Evolutionary conservation across 2,888 invertebrate genomes (phyloP), one percentile per base, ranked within the genome.

Genomic region (Byasa hedistus): DNA sequence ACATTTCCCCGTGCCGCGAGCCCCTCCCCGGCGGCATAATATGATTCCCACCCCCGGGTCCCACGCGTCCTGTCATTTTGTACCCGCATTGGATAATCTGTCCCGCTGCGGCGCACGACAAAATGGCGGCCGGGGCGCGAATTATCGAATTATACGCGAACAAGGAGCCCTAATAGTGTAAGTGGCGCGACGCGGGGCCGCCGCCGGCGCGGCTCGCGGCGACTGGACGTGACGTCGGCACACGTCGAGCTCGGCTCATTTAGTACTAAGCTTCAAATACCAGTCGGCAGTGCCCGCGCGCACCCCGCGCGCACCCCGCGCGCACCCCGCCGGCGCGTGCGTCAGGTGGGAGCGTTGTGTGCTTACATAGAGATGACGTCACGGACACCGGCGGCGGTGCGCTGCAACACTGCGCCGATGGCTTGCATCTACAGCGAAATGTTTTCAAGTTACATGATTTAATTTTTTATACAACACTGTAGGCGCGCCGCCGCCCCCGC

Each of bases 91-190:
- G 61, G 57, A 57, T 57, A 61, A 64, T 61, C 61, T 36, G 58
- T 36, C 54, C 61, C 22, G 44, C 66, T 27, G 69, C 61, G 54
- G 61, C 55, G 27, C 36, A 21, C 44, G 56, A 61, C 81, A 81
- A 80, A 72, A 82, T 80, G 85, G 83, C 83, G 81, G 70, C 69
- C 69, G n/a, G 67, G 63, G 69, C 27, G 72, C 75, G 70, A 78
- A 81, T 85, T 81, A 85, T 82, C 80, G 73, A 76, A 81, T 85
- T 83, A 86, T 71, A 65, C 59, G 65, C 75, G 81, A 80, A 84
- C 86, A 86, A 85, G 83, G 81, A 76, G 76, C 80, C 80, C 83
- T 85, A 85, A 85, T 85, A 78, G 77, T 72, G 76, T 76, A 77
- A 81, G 77, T 79, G 76, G 78, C 70, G 58, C 22, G 66, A 66